Evolutionary conservation across 1,140 invertebrate species (phyloP), one percentile per base, ranked within the genome.

Genomic region (Tetranychus urticae): DNA sequence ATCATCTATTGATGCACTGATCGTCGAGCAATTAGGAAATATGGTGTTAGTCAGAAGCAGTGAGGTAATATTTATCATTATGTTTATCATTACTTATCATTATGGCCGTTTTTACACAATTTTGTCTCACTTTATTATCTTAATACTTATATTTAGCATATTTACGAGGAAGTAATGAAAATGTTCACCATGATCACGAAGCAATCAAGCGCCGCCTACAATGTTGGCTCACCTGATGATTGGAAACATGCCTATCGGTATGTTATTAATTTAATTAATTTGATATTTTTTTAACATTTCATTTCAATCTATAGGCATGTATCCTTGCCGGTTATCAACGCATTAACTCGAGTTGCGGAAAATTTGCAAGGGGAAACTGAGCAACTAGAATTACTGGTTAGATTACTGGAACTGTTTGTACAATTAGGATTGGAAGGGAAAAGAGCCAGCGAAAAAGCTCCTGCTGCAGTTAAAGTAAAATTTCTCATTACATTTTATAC

Each of bases 161-260:
- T 96, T 13, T 89, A 91, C 69, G 87, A 92, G 65, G 88, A 92
- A 70, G 89, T 97, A 42, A 93, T 98, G 88, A 82, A 87, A 68
- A 92, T 96, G 85, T 97, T 97, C 75, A 91, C 86, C 1, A 82
- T 85, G 68, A 90, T 97, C 58, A 90, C 91, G 0, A 80, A 96
- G 2, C 87, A 93, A 68, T 88, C 89, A 1, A 88, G 88, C 65
- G 87, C 84, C 65, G 81, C 88, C 0, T 96, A 96, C 69, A 81
- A 81, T 50, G 50, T 52, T 52, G 50, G 50, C 2, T 52, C 50
- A 52, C 76, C 78, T 42, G 73, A 72, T 65, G 69, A 70, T 55
- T 67, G 70, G 56, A 69, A 69, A 58, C 71, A 75, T 61, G 70
- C 73, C 67, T 87, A 86, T 68, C 78, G 80, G 80, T 82, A 67